Evolutionary conservation across 2,113 vertebrate species (phyloP), one percentile per base, ranked within the genome.

Genomic region (Stegostoma tigrinum): DNA sequence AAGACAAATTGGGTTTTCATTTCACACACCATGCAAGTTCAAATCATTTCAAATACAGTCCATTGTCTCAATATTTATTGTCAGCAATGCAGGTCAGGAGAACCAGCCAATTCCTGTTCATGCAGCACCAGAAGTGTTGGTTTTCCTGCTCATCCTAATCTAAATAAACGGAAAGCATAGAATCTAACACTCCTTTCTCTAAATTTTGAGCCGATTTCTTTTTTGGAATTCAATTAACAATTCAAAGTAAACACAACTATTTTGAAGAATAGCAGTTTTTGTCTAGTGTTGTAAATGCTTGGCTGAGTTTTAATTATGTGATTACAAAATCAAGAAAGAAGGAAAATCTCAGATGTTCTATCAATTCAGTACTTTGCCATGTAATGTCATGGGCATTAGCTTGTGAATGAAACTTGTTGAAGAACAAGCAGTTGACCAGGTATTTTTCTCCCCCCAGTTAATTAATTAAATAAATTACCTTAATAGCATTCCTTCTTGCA

Each of bases 401-500:
- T 95, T 61, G 23, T 34, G 45, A 70, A 72, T 72, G 45, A 27
- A 95, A 72, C 94, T 68, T 95, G 48, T 95, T 12, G 45, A 48
- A 61, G 64, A 90, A 90, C 52, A 90, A 90, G 61, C 55, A 52
- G 27, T 61, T 90, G 48, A n/a, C 87, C 17, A 34, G 85, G 30
- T 34, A 61, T 75, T 48, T 15, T 45, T 66, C 48, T 48, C 48
- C 48, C 48, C 48, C 48, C 27, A 19, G 61, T 66, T 91, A 91
- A 68, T 70, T 94, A 70, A 94, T 94, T 94, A 94, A 96, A 97
- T 96, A 97, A 97, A 96, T 97, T 98, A 99, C 99, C 98, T 98
- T 98, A 97, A 98, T 97, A 90, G 97, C 96, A 97, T 99, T 98
- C 97, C 97, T 98, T 96, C 99, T 98, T 96, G 98, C 96, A 96